These are phyloP conservation scores for Carcinoscorpius rotundicauda DNA, from an alignment of 1,140 invertebrate genomes.

Conservation along the genomic window DNA sequence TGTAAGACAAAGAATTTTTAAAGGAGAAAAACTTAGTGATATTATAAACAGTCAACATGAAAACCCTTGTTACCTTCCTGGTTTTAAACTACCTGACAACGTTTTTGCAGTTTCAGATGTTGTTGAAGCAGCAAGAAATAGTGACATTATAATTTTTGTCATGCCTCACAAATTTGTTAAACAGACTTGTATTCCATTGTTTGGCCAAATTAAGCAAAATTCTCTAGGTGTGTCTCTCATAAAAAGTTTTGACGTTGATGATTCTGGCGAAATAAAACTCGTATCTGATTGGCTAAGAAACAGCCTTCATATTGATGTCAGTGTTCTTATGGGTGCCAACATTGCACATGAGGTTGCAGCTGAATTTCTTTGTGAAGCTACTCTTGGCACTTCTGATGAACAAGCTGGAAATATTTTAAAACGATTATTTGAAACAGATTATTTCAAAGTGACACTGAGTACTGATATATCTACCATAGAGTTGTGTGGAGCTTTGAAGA, in stretches of 20 bases:
- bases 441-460: conserved; percentile 76
- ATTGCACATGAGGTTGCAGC: conserved; percentile 83
- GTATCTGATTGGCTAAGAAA: no score
- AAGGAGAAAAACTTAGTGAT: conserved; percentile 91
- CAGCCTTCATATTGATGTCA: conserved; percentile 22
- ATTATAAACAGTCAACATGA: conserved; percentile 97
- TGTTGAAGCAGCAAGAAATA: conserved; percentile 72
- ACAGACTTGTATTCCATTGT: conserved; percentile 64
- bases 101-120: conserved; percentile 49
- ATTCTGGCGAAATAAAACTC: no score
- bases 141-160: conserved; percentile 92
- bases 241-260: conserved; percentile 49
- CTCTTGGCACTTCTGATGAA: conserved; percentile 72
- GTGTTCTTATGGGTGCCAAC: conserved; percentile 97
- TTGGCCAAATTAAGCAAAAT: conserved; percentile 75
- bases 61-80: conserved; percentile 97
- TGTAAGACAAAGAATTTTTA: conserved; percentile 90
- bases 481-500: conserved; percentile 95
- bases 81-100: conserved; percentile 73
- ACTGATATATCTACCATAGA: conserved; percentile 67
- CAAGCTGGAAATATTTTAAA: conserved; percentile 60
- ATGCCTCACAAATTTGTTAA: conserved; percentile 94
- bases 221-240: conserved; percentile 87
- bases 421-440: conserved; percentile 81
- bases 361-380: conserved; percentile 96